Percentiles rank a stretch among this genome's conserved stretches.
Conservation (phyloP, 1,140 invertebrate species). For the Drosophila quadrilineata region DNA sequence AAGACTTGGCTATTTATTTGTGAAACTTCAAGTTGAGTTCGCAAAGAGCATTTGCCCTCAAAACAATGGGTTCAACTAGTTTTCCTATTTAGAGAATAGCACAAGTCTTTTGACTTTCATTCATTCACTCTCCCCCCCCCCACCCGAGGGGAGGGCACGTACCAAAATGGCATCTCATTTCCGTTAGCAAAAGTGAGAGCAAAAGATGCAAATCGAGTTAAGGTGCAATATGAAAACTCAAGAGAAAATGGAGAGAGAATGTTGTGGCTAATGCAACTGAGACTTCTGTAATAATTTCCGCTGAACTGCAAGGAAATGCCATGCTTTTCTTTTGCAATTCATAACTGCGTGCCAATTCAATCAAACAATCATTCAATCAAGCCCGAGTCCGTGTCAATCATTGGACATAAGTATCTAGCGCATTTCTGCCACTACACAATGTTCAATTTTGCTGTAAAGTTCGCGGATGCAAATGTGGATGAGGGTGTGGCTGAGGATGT, state of each 20-base stretch:
- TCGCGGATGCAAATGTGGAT: conserved; percentile 22
- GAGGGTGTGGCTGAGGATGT: neutral
- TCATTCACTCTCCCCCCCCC: too few relatives aligned
- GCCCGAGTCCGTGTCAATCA: conserved; percentile 53
- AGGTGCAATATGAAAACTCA: conserved; percentile 32
- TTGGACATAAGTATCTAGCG: conserved; percentile 49
- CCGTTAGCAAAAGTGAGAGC: conserved; percentile 7
- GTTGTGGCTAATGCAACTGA: conserved; percentile 1
- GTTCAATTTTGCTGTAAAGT: conserved; percentile 44
- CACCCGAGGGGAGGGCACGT: conserved; percentile 36
- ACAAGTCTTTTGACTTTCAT: conserved; percentile 3
- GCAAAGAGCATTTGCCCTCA: neutral
- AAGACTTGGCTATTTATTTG: neutral
- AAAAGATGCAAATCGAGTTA: conserved; percentile 34
- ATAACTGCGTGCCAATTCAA: too few relatives aligned
- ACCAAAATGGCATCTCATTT: conserved; percentile 47
- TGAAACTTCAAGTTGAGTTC: conserved; percentile 10
- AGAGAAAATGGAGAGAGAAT: neutral
- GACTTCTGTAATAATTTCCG: conserved; percentile 22
- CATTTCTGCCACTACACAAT: conserved; percentile 24
- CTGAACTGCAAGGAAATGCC: conserved; percentile 23
- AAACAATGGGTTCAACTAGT: conserved; percentile 23
- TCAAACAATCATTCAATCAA: too few relatives aligned
- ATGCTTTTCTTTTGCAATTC: conserved; percentile 15
- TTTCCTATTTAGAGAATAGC: conserved; percentile 7